Percentiles rank a stretch among this genome's conserved stretches.
Evolutionary conservation across 2,113 vertebrate species (phyloP).

Genomic region (Ahaetulla prasina): DNA sequence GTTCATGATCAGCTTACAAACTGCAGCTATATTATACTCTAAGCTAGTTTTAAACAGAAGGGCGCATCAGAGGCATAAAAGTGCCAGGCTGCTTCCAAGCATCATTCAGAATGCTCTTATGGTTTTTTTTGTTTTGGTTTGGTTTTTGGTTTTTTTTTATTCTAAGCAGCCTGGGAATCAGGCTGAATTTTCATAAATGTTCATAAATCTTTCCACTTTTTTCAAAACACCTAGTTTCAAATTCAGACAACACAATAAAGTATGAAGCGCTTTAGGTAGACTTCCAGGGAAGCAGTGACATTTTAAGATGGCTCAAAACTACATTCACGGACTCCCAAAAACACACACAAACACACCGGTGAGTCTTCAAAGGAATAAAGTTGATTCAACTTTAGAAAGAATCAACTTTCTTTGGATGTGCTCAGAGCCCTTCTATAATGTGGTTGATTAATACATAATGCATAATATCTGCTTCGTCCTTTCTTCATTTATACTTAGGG

Average conservation of each 20-base stretch:
- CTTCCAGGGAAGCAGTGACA: no score
- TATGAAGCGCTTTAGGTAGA: not conserved
- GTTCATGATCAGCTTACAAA: not conserved
- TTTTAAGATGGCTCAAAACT: no score
- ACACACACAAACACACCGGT: not conserved
- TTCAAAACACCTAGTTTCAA: not conserved
- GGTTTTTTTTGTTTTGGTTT: no score
- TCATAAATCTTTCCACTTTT: not conserved
- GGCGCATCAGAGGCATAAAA: not conserved
- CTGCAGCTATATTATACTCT: no score
- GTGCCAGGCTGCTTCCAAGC: not conserved
- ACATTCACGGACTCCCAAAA: no score
- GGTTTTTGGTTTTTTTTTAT: not conserved
- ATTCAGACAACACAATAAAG: not conserved
- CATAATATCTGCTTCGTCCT: not conserved
- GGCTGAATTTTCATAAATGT: no score
- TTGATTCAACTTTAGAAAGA: no score
- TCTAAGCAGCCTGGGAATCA: not conserved
- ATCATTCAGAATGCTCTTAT: not conserved
- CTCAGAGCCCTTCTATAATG: not conserved
- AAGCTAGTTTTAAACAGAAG: no score
- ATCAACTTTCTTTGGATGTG: not conserved
- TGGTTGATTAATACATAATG: not conserved
- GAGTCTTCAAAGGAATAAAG: not conserved
- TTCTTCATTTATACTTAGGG: not conserved